phyloP scores from a whole-genome alignment of 2,888 invertebrate genomes.

The Zootermopsis nevadensis region DNA sequence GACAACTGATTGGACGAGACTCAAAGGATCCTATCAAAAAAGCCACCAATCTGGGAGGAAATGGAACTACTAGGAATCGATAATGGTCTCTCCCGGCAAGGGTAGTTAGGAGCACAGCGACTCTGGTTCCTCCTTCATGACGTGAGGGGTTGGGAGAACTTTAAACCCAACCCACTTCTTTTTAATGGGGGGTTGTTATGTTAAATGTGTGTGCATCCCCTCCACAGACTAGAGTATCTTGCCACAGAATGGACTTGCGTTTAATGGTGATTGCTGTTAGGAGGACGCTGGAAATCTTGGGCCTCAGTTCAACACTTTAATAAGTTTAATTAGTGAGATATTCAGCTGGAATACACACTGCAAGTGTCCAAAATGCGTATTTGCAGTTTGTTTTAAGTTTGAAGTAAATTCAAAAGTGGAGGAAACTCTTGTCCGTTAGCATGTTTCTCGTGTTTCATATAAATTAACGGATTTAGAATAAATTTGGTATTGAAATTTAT shows the following conservation, averaged over 20 bases:
- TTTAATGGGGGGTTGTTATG: slow-evolving; percentile 35
- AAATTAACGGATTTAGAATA: too few relatives aligned
- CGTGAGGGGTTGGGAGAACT: background rate
- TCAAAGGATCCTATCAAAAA: slow-evolving; percentile 42
- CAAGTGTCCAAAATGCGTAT: too few relatives aligned
- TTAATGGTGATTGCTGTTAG: slow-evolving; percentile 47
- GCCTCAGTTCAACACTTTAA: background rate
- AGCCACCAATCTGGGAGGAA: slow-evolving; percentile 43
- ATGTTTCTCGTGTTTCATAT: too few relatives aligned
- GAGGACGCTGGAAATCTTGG: background rate
- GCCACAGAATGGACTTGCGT: slow-evolving; percentile 23
- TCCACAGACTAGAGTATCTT: slow-evolving; percentile 38
- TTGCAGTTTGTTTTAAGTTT: too few relatives aligned
- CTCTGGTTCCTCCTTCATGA: slow-evolving; percentile 26
- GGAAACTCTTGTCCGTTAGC: too few relatives aligned
- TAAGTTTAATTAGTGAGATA: background rate
- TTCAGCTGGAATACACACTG: too few relatives aligned
- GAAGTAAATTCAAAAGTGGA: too few relatives aligned
- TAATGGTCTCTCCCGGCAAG: slow-evolving; percentile 10
- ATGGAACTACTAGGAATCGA: slow-evolving; percentile 36
- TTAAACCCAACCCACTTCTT: slow-evolving; percentile 41
- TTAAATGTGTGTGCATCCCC: slow-evolving; percentile 32
- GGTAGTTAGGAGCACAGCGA: slow-evolving; percentile 6
- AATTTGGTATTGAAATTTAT: too few relatives aligned
- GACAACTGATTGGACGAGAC: slow-evolving; percentile 46